phyloP scores from a whole-genome alignment of 2,888 invertebrate genomes.

The Epsilonema sp. region DNA sequence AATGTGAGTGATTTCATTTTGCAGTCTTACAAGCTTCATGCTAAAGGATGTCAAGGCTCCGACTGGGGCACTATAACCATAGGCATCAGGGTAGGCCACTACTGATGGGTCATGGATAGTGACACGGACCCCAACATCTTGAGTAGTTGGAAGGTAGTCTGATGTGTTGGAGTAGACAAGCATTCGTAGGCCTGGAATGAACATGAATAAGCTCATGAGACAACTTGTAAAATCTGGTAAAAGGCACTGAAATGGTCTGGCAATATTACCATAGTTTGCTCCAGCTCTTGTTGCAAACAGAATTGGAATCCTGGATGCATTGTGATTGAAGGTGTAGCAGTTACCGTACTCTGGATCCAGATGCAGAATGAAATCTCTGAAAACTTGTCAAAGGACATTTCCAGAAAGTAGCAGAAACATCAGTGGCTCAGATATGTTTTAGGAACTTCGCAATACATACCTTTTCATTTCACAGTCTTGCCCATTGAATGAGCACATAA shows the following conservation, averaged over 20 bases:
- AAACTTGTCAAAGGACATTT: too few relatives aligned
- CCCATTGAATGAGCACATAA: slow-evolving; percentile 28
- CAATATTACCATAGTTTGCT: slow-evolving; percentile 27
- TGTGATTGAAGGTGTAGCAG: slow-evolving; percentile 25
- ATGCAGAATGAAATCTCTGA: slow-evolving; percentile 21
- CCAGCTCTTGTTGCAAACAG: slow-evolving; percentile 23
- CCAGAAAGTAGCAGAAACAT: too few relatives aligned
- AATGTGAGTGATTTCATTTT: too few relatives aligned
- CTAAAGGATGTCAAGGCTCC: slow-evolving; percentile 26
- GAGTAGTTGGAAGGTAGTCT: slow-evolving; percentile 26
- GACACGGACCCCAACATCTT: slow-evolving; percentile 24
- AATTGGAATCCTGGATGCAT: too few relatives aligned
- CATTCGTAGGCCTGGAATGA: slow-evolving; percentile 24
- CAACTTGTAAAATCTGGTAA: too few relatives aligned
- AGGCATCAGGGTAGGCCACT: slow-evolving; percentile 26
- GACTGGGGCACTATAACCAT: slow-evolving; percentile 26
- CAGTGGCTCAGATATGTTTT: too few relatives aligned
- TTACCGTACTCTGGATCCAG: slow-evolving; percentile 26
- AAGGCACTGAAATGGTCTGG: too few relatives aligned
- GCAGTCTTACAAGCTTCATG: too few relatives aligned
- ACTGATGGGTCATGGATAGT: slow-evolving; percentile 26
- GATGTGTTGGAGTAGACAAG: slow-evolving; percentile 23
- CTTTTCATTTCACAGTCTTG: slow-evolving; percentile 22
- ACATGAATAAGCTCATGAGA: too few relatives aligned
- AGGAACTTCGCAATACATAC: too few relatives aligned